A percentile compares a stretch with the other conserved stretches of the same genome.
These are phyloP conservation scores for Lordiphosa fenestrarum DNA, from an alignment of 2,888 invertebrate species.

Conservation along the genomic window DNA sequence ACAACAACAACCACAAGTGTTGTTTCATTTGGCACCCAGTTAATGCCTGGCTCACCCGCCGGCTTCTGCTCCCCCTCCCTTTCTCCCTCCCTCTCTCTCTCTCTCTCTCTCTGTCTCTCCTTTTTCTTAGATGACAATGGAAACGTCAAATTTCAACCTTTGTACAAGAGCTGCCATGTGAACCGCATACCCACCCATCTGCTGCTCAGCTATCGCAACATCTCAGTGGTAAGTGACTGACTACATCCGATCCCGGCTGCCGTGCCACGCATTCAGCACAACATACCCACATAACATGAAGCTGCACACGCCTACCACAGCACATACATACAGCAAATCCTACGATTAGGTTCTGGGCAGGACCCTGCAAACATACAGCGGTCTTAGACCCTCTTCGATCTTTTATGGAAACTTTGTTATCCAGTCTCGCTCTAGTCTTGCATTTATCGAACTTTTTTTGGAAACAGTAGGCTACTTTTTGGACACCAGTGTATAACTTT, in stretches of 20 bases:
- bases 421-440: too few species aligned
- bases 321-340: slow-evolving; percentile 1
- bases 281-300: slow-evolving; percentile 1
- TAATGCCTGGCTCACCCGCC: slow-evolving; percentile 26
- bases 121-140: slow-evolving; percentile 83
- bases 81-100: slow-evolving; percentile 17
- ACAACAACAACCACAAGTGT: slow-evolving; percentile 47
- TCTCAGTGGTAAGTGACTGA: slow-evolving; percentile 85
- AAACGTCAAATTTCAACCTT: slow-evolving; percentile 86
- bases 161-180: slow-evolving; percentile 87
- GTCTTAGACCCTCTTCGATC: too few species aligned
- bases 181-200: slow-evolving; percentile 86
- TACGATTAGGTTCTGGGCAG: neutral
- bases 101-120: slow-evolving; percentile 19
- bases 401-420: too few species aligned
- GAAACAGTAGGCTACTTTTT: too few species aligned
- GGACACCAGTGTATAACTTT: too few species aligned
- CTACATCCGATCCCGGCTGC: slow-evolving; percentile 21
- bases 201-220: slow-evolving; percentile 87
- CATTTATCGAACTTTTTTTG: too few species aligned
- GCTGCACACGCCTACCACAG: slow-evolving; percentile 2
- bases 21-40: slow-evolving; percentile 54
- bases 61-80: neutral
- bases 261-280: slow-evolving; percentile 19
- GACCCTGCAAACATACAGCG: too few species aligned